phyloP scores from a whole-genome alignment of 2,888 invertebrate genomes.

The Sinodicranocentrus sp. region DNA sequence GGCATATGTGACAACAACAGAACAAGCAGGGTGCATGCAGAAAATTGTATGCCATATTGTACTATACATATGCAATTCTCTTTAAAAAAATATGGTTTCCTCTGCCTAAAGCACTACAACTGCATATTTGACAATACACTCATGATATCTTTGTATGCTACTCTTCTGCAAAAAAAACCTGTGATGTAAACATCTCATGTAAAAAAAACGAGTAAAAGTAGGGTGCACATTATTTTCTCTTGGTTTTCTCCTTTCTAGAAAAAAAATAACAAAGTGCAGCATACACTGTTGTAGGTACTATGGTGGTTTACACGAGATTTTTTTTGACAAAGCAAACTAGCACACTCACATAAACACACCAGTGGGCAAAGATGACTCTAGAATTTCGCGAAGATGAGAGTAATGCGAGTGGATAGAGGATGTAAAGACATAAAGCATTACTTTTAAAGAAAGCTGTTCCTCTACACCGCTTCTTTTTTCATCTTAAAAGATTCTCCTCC shows the following conservation, averaged over 20 bases:
- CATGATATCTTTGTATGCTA: too few species aligned
- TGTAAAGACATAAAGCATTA: background rate
- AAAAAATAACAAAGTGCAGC: too few species aligned
- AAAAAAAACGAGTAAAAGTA: background rate
- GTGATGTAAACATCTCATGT: background rate
- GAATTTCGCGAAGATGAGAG: background rate
- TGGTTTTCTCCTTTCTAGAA: background rate
- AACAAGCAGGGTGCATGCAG: slow-evolving; percentile 15
- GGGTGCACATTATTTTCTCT: background rate
- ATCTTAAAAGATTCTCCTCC: slow-evolving; percentile 8
- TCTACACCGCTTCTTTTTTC: background rate
- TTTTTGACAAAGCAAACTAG: too few species aligned
- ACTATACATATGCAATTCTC: background rate
- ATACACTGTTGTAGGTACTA: too few species aligned
- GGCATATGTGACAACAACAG: slow-evolving; percentile 26
- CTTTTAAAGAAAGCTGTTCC: background rate
- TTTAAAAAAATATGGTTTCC: too few species aligned
- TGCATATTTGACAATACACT: too few species aligned
- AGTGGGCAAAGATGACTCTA: too few species aligned
- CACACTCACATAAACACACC: slow-evolving; percentile 3
- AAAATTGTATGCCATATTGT: background rate
- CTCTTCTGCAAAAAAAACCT: too few species aligned
- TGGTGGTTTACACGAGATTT: too few species aligned
- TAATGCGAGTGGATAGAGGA: background rate
- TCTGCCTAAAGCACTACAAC: too few species aligned